Conservation (phyloP, 2,113 vertebrate genomes). For the Scomber colias region DNA sequence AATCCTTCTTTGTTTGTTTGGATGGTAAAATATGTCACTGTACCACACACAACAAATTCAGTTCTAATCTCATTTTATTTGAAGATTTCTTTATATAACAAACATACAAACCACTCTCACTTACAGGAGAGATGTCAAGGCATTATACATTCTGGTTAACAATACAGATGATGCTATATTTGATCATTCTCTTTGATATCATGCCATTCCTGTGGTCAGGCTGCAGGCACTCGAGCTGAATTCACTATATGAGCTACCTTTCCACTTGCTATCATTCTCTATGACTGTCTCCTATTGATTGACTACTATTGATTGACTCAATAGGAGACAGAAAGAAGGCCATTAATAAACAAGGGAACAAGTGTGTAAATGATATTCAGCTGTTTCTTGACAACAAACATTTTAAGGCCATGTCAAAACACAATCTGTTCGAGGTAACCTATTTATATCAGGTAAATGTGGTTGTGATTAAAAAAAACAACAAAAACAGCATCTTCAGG, state of each 20-base stretch:
- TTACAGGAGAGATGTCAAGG: slow-evolving; percentile 54
- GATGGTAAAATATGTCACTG: slow-evolving; percentile 13
- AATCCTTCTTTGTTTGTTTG: neutral
- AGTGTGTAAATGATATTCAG: neutral
- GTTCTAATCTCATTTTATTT: slow-evolving; percentile 70
- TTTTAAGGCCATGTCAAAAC: slow-evolving; percentile 26
- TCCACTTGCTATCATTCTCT: neutral
- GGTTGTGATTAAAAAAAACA: slow-evolving; percentile 15
- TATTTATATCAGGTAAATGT: slow-evolving; percentile 9
- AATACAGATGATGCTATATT: slow-evolving; percentile 31
- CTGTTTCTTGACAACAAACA: neutral
- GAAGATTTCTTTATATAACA: slow-evolving; percentile 60
- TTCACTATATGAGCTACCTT: slow-evolving; percentile 13
- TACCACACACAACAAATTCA: neutral
- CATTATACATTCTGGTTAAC: slow-evolving; percentile 59
- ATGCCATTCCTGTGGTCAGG: slow-evolving; percentile 66
- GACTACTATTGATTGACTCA: neutral
- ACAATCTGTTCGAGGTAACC: slow-evolving; percentile 37
- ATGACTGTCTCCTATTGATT: neutral
- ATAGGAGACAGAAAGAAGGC: neutral
- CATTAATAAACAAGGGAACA: slow-evolving; percentile 1
- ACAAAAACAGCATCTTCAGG: slow-evolving; percentile 31
- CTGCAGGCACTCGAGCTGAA: slow-evolving; percentile 56
- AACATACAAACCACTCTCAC: slow-evolving; percentile 76
- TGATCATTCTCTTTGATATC: slow-evolving; percentile 54